Evolutionary conservation across 1,140 invertebrate species (phyloP), one percentile per base, ranked within the genome.

Genomic region (Brachionus rotundiformis): DNA sequence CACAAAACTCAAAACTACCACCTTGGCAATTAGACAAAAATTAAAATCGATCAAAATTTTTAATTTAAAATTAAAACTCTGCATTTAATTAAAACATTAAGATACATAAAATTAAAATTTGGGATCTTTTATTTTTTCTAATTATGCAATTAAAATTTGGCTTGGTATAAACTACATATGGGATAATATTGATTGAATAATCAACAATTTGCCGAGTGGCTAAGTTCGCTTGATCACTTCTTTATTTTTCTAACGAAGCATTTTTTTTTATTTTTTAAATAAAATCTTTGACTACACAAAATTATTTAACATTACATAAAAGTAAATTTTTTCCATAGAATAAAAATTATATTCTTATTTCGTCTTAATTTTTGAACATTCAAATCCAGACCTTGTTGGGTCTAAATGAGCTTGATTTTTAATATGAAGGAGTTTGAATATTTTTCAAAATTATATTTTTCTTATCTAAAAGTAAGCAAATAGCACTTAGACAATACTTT

Each of bases 1-100:
- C 47, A 54, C 47, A 54, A 54, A 54, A 54, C 47, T 54, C 47
- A 54, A 54, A 54, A 54, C 47, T 54, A n/a, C 47, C 19, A 54
- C 47, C 23, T 54, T 54, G 19, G 5, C 47, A 19, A 8, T 19
- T 4, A 54, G 47, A 54, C 23, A 54, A 54, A 54, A 19, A 19
- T 54, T 8, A 54, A 54, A 54, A 25, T 54, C 39, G 10, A 13
- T 1, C 13, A 54, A 54, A 54, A 23, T 25, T 6, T 49, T 54
- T 19, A 23, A 19, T 23, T 54, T 7, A 25, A 54, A 7, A 16
- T 54, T 54, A 19, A 8, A 54, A n/a, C n/a, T n/a, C n/a, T n/a
- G n/a, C n/a, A n/a, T n/a, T n/a, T n/a, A n/a, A n/a, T n/a, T n/a
- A n/a, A n/a, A n/a, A n/a, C n/a, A n/a, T n/a, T n/a, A n/a, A n/a